A percentile compares a stretch with the other conserved stretches of the same genome.
These are phyloP conservation scores for Caerostris extrusa DNA, from an alignment of 1,140 invertebrate genomes.

Conservation along the genomic window DNA sequence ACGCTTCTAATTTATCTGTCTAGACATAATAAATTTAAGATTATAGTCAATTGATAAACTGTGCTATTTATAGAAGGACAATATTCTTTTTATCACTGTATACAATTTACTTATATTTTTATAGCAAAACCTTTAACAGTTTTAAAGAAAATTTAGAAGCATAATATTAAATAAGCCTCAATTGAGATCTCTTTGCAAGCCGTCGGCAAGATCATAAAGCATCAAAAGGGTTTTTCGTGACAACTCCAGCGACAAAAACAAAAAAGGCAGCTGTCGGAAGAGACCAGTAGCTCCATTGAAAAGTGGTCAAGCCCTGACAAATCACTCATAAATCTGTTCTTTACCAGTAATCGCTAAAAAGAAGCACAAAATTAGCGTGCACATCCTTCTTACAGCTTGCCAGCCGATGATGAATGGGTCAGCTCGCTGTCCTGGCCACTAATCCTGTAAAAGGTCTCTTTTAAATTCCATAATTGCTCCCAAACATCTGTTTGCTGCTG, in stretches of 20 bases:
- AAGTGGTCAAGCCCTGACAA: constrained; percentile 33
- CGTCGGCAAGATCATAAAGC: not conserved
- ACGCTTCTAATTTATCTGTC: too few species aligned
- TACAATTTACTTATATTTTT: too few species aligned
- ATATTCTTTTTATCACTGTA: too few species aligned
- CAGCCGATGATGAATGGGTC: constrained; percentile 50
- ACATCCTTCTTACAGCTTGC: constrained; percentile 74
- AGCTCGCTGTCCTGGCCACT: constrained; percentile 9
- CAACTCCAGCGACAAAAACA: not conserved
- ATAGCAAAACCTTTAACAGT: too few species aligned
- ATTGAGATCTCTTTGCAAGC: not conserved
- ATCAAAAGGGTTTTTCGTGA: not conserved
- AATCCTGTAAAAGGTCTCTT: constrained; percentile 64
- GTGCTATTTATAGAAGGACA: too few species aligned
- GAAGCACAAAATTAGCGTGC: constrained; percentile 67
- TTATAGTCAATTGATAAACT: too few species aligned
- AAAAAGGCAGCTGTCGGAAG: not conserved
- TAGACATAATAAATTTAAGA: too few species aligned
- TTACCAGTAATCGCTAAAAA: constrained; percentile 6
- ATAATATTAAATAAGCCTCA: too few species aligned
- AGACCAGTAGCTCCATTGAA: constrained; percentile 30
- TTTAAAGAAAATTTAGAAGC: too few species aligned
- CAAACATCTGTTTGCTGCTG: constrained; percentile 56
- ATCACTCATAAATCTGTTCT: constrained; percentile 61
- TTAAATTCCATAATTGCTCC: constrained; percentile 67